Evolutionary conservation across 2,113 vertebrate species (phyloP).

Genomic region (Rattus rattus): DNA sequence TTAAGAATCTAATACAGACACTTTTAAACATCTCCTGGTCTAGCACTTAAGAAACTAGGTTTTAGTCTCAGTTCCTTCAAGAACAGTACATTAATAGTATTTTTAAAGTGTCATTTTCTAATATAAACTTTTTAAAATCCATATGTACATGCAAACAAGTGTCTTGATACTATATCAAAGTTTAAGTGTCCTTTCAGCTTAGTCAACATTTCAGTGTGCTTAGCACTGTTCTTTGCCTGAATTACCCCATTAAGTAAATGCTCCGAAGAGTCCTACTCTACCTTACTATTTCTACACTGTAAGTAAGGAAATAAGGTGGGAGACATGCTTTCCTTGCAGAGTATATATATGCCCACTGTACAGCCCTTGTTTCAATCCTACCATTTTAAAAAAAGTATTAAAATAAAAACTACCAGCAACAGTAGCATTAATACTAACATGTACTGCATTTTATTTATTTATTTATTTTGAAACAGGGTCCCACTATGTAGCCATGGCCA

Average conservation of each 20-base stretch:
- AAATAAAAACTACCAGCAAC: background rate
- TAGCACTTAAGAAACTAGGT: background rate
- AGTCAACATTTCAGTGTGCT: background rate
- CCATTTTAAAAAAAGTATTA: background rate
- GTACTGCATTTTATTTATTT: background rate
- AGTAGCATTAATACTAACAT: background rate
- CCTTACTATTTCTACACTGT: background rate
- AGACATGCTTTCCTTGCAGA: background rate
- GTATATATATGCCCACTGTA: background rate
- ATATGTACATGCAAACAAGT: constrained; percentile 4
- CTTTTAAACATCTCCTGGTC: background rate
- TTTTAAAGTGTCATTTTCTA: constrained; percentile 6
- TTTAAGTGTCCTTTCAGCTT: constrained; percentile 24
- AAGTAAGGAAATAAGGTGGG: background rate
- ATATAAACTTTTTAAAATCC: background rate
- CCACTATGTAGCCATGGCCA: background rate
- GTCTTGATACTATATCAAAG: background rate
- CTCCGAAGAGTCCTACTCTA: constrained; percentile 18
- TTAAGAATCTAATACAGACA: background rate
- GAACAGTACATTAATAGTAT: background rate
- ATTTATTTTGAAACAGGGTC: background rate
- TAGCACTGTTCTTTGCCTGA: background rate
- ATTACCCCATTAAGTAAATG: background rate
- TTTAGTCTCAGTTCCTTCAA: background rate
- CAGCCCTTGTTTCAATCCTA: background rate